Evolutionary conservation across 2,797 vertebrate species (phyloP).

Genomic region (Gymnodraco acuticeps): DNA sequence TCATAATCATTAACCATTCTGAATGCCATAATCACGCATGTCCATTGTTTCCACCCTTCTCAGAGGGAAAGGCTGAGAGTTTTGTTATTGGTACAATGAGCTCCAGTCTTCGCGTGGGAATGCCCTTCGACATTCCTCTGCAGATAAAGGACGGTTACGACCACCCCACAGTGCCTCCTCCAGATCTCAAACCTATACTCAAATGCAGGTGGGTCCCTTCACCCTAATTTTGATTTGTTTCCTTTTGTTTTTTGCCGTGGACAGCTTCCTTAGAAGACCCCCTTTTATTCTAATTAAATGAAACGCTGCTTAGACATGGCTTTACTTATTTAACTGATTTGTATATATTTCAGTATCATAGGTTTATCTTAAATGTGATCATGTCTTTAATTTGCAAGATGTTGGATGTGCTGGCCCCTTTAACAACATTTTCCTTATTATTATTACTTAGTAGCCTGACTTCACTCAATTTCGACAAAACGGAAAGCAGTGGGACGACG

Average conservation of each 20-base stretch:
- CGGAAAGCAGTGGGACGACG: conserved; percentile 65
- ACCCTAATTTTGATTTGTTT: neutral
- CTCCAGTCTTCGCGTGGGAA: conserved; percentile 84
- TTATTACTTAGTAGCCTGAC: conserved; percentile 85
- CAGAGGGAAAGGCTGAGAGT: conserved; percentile 88
- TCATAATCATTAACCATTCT: neutral
- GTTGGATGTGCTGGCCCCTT: neutral
- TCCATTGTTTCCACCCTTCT: neutral
- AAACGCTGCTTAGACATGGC: neutral
- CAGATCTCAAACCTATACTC: conserved; percentile 83
- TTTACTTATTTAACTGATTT: neutral
- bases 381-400: conserved; percentile 5
- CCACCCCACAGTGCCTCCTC: conserved; percentile 79
- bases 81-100: conserved; percentile 83
- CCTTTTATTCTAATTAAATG: neutral
- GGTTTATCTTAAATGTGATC: neutral
- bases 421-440: conserved; percentile 48
- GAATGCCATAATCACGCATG: neutral
- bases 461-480: conserved; percentile 79
- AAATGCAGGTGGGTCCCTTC: conserved; percentile 86
- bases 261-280: neutral
- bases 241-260: neutral
- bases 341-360: neutral
- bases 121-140: conserved; percentile 89
- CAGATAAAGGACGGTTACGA: conserved; percentile 88